phyloP scores from a whole-genome alignment of 2,113 vertebrate genomes.

The Dromiciops gliroides region DNA sequence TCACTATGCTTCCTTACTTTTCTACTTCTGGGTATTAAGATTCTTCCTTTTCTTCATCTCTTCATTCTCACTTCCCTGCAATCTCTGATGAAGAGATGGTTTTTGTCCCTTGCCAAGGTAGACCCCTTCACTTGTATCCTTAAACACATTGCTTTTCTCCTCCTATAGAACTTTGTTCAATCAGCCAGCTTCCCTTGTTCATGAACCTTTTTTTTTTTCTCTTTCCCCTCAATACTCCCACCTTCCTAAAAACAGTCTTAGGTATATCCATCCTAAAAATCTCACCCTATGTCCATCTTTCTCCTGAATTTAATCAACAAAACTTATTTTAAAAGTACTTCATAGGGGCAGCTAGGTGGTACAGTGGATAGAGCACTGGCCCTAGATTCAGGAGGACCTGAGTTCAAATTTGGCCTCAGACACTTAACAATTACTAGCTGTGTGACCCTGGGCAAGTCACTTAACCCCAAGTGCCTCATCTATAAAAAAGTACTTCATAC shows the following conservation, averaged over 20 bases:
- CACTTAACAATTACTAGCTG: too few relatives aligned
- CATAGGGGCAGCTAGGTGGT: too few relatives aligned
- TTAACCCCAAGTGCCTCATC: too few relatives aligned
- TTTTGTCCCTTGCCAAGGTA: neutral
- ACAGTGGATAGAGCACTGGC: too few relatives aligned
- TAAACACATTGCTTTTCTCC: neutral
- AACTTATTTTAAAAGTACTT: neutral
- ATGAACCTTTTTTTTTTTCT: neutral
- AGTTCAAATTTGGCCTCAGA: too few relatives aligned
- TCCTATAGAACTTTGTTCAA: neutral
- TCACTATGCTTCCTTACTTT: neutral
- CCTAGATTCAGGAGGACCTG: too few relatives aligned
- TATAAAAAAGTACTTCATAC: neutral
- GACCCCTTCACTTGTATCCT: neutral
- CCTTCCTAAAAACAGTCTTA: neutral
- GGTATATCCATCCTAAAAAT: neutral
- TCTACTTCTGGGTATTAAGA: neutral
- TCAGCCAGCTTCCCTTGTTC: neutral
- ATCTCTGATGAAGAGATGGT: neutral
- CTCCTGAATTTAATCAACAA: neutral
- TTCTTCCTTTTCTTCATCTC: neutral
- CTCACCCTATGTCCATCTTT: neutral
- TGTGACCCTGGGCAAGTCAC: too few relatives aligned
- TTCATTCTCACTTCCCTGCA: too few relatives aligned
- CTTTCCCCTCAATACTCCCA: neutral